A percentile compares a stretch with the other conserved stretches of the same genome.
Evolutionary conservation across 2,888 invertebrate species (phyloP).

Genomic region (Andrena chrysosceles): DNA sequence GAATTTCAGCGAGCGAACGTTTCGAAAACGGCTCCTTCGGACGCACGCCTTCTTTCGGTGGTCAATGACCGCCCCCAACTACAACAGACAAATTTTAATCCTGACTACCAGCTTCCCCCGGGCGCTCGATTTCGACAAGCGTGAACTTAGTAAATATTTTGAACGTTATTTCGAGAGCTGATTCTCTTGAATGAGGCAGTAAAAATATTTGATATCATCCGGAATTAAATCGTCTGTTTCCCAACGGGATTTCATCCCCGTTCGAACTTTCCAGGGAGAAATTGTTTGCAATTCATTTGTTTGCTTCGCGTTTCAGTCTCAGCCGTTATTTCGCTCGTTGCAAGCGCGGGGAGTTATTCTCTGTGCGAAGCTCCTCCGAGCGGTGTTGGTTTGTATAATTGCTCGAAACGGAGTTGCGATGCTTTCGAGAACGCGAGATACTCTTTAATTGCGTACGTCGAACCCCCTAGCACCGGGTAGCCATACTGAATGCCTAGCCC

Average conservation of each 20-base stretch:
- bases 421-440: conserved; percentile 32
- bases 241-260: conserved; percentile 1
- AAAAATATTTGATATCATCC: neutral
- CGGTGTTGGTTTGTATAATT: conserved; percentile 34
- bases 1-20: conserved; percentile 65
- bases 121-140: neutral
- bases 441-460: conserved; percentile 64
- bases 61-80: neutral
- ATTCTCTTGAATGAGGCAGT: neutral
- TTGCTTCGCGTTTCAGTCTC: conserved; percentile 1
- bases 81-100: neutral
- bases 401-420: conserved; percentile 18
- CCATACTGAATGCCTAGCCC: conserved; percentile 62
- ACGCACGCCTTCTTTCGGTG: neutral
- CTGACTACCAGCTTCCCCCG: neutral
- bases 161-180: neutral
- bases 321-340: conserved; percentile 4
- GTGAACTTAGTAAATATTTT: neutral
- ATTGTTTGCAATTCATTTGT: conserved; percentile 32
- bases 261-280: neutral
- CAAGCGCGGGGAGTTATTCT: conserved; percentile 22
- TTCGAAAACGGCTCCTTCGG: conserved; percentile 36
- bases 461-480: conserved; percentile 47
- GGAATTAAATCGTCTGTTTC: conserved; percentile 8
- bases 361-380: neutral